Evolutionary conservation across 1,140 invertebrate genomes (phyloP), one percentile per base, ranked within the genome.

Genomic region (Thalassaphorura encarpata): DNA sequence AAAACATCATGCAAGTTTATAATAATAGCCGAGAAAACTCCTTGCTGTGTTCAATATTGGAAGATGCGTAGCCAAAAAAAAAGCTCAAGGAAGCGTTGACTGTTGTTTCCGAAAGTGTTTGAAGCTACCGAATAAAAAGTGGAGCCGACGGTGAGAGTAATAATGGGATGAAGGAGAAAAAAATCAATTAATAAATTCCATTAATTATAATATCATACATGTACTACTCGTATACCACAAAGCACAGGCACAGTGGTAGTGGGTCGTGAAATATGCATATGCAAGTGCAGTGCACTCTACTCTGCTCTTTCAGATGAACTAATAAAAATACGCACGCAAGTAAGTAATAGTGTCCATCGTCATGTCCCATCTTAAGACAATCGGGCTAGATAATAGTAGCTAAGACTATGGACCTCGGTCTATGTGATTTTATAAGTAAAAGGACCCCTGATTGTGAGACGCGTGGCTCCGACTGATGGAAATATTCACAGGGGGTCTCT

Each of bases 161-260:
- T n/a, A n/a, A 36, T 36, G 26, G 26, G 24, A 23, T 29, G 23
- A 16, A n/a, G 21, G 3, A n/a, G 27, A 23, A 58, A 58, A 58
- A 58, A 58, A 58, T 58, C 56, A 58, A 58, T 58, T 58, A 58
- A 52, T 58, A 58, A 58, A 58, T 48, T 52, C 41, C 56, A 58
- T 58, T 58, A 58, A 58, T 58, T 53, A 57, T 57, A 53, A 53
- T 52, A 46, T 58, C 56, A 55, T 39, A 55, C 23, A n/a, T n/a
- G n/a, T n/a, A 19, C 24, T 36, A 6, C 23, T 39, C 16, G 21
- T 42, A 53, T 42, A 36, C 36, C 28, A 52, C 41, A 52, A 52
- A 42, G 19, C 16, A 29, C 29, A 33, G 31, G 23, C 46, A 36
- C 11, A 11, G 33, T n/a, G 33, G 33, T 36, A n/a, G 11, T 11